Evolutionary conservation across 2,888 invertebrate species (phyloP).

Genomic region (Ochropacha duplaris): DNA sequence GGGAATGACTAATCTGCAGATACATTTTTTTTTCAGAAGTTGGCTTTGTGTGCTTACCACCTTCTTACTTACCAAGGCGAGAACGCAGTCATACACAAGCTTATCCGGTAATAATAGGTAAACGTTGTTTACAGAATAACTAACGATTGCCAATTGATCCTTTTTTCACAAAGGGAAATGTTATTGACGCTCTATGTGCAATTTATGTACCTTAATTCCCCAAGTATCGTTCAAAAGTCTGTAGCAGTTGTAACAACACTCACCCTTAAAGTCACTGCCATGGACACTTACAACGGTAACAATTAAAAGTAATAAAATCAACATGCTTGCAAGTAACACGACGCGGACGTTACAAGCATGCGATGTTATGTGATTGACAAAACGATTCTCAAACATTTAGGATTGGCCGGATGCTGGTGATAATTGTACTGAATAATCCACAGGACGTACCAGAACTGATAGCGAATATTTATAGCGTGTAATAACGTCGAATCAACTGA

Average conservation of each 20-base stretch:
- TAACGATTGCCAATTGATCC: too few species aligned
- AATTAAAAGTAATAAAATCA: slow-evolving; percentile 37
- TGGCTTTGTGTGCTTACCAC: too few species aligned
- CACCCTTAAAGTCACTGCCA: slow-evolving; percentile 24
- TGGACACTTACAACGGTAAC: slow-evolving; percentile 28
- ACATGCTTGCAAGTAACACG: slow-evolving; percentile 34
- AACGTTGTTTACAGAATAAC: too few species aligned
- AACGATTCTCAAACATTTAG: slow-evolving; percentile 25
- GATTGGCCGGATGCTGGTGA: slow-evolving; percentile 37
- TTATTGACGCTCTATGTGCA: too few species aligned
- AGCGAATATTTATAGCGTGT: slow-evolving; percentile 23
- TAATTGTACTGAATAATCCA: slow-evolving; percentile 47
- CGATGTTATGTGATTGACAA: slow-evolving; percentile 12
- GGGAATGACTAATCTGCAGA: too few species aligned
- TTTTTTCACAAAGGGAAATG: too few species aligned
- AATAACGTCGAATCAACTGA: slow-evolving; percentile 16
- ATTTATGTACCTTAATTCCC: too few species aligned
- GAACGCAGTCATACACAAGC: too few species aligned
- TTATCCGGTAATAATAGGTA: too few species aligned
- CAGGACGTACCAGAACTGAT: slow-evolving; percentile 59
- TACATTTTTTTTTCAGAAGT: too few species aligned
- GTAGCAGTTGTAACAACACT: not conserved
- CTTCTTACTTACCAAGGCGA: too few species aligned
- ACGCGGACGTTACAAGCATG: not conserved
- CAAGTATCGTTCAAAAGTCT: too few species aligned